Evolutionary conservation across 1,140 invertebrate species (phyloP).

Genomic region (Phortica variegata): DNA sequence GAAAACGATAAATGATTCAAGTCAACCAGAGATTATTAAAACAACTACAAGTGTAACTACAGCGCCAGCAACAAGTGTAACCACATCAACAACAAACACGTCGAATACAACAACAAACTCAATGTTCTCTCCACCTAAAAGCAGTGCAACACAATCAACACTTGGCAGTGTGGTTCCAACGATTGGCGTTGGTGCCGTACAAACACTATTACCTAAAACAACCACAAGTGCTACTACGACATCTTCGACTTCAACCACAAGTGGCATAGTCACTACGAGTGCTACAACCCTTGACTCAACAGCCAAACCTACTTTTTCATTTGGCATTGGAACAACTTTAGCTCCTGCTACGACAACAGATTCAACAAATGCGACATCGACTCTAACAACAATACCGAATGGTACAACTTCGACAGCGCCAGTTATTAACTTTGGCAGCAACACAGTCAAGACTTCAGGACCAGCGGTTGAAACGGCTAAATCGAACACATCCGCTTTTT

Average conservation of each 20-base stretch:
- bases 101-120: background rate
- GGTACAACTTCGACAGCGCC: conserved; percentile 1
- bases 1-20: background rate
- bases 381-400: conserved; percentile 4
- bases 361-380: background rate
- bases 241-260: conserved; percentile 16
- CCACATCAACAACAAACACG: background rate
- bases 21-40: conserved; percentile 2
- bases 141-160: background rate
- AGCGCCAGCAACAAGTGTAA: background rate
- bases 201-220: conserved; percentile 5
- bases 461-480: background rate
- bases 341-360: conserved; percentile 2
- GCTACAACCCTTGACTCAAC: conserved; percentile 7
- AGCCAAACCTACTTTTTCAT: conserved; percentile 10
- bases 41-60: conserved; percentile 2
- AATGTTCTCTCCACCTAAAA: conserved; percentile 6
- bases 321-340: conserved; percentile 18
- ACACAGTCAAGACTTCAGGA: background rate
- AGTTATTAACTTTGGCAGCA: background rate
- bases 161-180: background rate
- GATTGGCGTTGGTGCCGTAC: conserved; percentile 7
- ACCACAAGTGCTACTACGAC: conserved; percentile 8
- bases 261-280: background rate
- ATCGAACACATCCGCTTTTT: background rate